These are phyloP conservation scores for Augochlora pura DNA, from an alignment of 1,140 invertebrate genomes.

Conservation along the genomic window DNA sequence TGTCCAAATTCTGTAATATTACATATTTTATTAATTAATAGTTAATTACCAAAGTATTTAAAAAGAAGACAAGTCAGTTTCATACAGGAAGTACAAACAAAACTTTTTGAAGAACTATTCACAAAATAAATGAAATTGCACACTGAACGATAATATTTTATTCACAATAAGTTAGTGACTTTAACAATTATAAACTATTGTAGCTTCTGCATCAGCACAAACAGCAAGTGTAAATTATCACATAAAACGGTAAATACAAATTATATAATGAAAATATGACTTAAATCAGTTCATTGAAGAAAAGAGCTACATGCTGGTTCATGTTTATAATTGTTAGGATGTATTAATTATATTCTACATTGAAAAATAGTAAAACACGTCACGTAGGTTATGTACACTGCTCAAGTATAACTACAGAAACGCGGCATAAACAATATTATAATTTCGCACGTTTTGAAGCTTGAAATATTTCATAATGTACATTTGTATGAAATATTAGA, in stretches of 20 bases:
- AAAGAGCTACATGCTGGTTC: not conserved
- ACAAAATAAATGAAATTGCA: not conserved
- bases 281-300: constrained; percentile 2
- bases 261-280: constrained; percentile 8
- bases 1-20: constrained; percentile 76
- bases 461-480: not conserved
- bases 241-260: not conserved
- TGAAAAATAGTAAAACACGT: constrained; percentile 11
- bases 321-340: not conserved
- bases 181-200: not conserved
- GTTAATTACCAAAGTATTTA: not conserved
- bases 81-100: not conserved
- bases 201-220: not conserved
- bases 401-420: constrained; percentile 53
- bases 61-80: not conserved
- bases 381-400: constrained; percentile 67
- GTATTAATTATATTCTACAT: not conserved
- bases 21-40: constrained; percentile 10
- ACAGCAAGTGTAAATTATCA: not conserved
- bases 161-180: not conserved
- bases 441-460: constrained; percentile 8
- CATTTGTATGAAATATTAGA: not conserved
- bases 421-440: constrained; percentile 71
- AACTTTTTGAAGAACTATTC: no score
- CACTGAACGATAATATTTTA: not conserved